phyloP scores from a whole-genome alignment of 2,113 vertebrate species.

The Nyctereutes procyonoides region DNA sequence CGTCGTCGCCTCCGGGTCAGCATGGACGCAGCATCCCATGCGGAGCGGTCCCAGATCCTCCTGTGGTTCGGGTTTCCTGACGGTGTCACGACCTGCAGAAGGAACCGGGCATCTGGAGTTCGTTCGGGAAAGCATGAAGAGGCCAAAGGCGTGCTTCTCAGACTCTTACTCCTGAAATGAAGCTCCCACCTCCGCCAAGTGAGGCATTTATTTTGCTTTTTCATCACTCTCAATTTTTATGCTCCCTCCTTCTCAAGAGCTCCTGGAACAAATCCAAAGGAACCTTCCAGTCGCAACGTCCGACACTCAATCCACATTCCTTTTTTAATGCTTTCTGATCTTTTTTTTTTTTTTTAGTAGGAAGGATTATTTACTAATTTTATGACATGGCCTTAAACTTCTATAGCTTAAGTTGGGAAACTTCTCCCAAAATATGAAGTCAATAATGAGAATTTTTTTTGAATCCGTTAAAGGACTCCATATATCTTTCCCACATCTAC shows the following conservation, averaged over 20 bases:
- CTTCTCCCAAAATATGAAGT: conserved; percentile 16
- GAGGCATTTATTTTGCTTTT: conserved; percentile 63
- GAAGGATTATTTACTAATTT: conserved; percentile 30
- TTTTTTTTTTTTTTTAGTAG: conserved; percentile 37
- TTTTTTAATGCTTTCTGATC: neutral
- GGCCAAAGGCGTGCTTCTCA: conserved; percentile 49
- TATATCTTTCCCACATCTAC: neutral
- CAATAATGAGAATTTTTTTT: neutral
- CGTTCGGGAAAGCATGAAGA: conserved; percentile 56
- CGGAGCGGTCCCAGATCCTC: no score
- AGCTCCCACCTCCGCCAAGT: neutral
- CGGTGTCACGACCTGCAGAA: neutral
- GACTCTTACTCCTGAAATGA: conserved; percentile 53
- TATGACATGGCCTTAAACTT: neutral
- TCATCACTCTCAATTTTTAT: conserved; percentile 54
- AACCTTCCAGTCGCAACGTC: conserved; percentile 50
- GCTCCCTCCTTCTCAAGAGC: conserved; percentile 63
- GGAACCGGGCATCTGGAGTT: conserved; percentile 45
- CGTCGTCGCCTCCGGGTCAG: no score
- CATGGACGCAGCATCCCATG: no score
- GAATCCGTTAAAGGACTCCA: neutral
- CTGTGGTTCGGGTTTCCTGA: no score
- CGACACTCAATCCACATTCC: conserved; percentile 51
- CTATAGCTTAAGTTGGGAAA: neutral
- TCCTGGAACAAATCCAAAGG: conserved; percentile 50